Percentiles rank a stretch among this genome's conserved stretches.
These are phyloP conservation scores for Zonotrichia leucophrys DNA, from an alignment of 2,113 vertebrate genomes.

Conservation along the genomic window DNA sequence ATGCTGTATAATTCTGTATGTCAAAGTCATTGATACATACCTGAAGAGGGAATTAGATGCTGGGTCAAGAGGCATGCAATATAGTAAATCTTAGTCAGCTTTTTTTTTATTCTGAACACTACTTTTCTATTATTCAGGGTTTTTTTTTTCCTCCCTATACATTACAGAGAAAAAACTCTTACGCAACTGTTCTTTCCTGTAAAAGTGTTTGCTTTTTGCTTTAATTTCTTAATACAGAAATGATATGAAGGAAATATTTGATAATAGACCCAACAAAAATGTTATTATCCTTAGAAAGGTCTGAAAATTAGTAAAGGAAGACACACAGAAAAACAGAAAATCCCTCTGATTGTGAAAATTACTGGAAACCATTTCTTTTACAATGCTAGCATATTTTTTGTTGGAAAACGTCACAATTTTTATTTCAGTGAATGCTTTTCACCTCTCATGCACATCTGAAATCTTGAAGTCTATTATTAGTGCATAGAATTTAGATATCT, in stretches of 20 bases:
- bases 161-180: background rate
- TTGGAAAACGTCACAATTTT: background rate
- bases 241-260: background rate
- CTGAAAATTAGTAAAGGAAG: background rate
- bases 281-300: background rate
- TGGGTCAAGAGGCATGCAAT: background rate
- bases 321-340: background rate
- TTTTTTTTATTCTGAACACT: background rate
- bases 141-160: fast-evolving
- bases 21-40: background rate
- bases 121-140: fast-evolving
- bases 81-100: background rate
- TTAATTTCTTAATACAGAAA: background rate
- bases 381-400: background rate
- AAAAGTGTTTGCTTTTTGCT: background rate
- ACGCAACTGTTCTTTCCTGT: background rate
- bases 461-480: background rate
- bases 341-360: background rate
- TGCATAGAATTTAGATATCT: background rate
- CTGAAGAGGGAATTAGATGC: background rate
- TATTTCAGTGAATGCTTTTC: background rate
- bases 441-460: background rate
- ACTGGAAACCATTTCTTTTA: background rate
- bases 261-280: background rate
- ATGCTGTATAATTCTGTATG: background rate